Conservation (phyloP, 2,113 vertebrate genomes). For the Kryptolebias marmoratus region DNA sequence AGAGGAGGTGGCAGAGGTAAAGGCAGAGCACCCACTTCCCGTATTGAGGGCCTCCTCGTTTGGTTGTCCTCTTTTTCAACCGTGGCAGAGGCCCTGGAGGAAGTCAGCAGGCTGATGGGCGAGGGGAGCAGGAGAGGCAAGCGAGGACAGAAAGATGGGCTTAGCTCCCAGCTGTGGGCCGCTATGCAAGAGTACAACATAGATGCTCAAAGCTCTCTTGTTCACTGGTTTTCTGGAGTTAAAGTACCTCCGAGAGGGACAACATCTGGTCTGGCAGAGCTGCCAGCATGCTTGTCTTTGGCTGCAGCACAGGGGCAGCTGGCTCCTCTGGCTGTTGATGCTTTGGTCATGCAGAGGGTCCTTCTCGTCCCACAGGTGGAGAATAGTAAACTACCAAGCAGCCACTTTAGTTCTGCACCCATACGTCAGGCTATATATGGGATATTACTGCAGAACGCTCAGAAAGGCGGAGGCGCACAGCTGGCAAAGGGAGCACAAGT, state of each 20-base stretch:
- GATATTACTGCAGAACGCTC: slow-evolving; percentile 75
- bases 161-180: slow-evolving; percentile 74
- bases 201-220: slow-evolving; percentile 73
- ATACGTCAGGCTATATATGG: slow-evolving; percentile 89
- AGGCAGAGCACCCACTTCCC: slow-evolving; percentile 60
- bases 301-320: slow-evolving; percentile 80
- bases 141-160: slow-evolving; percentile 50
- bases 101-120: slow-evolving; percentile 62
- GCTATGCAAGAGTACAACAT: slow-evolving; percentile 87
- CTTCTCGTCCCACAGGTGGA: slow-evolving; percentile 91
- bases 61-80: slow-evolving; percentile 86
- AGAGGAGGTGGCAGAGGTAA: slow-evolving; percentile 49
- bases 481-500: not conserved
- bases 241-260: slow-evolving; percentile 53
- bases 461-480: slow-evolving; percentile 1
- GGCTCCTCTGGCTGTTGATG: slow-evolving; percentile 82
- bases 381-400: slow-evolving; percentile 84
- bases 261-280: slow-evolving; percentile 33
- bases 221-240: slow-evolving; percentile 81
- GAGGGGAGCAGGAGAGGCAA: slow-evolving; percentile 33
- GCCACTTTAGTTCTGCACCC: slow-evolving; percentile 79
- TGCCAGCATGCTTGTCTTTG: slow-evolving; percentile 81
- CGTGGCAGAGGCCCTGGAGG: slow-evolving; percentile 76
- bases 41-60: slow-evolving; percentile 82
- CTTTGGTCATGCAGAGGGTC: slow-evolving; percentile 81